Conservation (phyloP, 1,140 invertebrate genomes). For the Zaprionus africanus region DNA sequence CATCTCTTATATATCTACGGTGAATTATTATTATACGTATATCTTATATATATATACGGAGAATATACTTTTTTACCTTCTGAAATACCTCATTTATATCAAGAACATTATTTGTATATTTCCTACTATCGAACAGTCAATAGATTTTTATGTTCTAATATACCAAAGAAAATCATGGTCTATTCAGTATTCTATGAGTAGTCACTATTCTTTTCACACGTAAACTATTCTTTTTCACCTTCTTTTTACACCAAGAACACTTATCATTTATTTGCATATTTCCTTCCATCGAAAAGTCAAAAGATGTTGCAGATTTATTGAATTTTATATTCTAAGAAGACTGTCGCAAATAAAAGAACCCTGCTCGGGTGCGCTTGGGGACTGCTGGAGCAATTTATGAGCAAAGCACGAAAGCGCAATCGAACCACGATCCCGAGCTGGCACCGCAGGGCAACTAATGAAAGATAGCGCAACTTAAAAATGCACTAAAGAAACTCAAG, state of each 20-base stretch:
- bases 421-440: constrained; percentile 21
- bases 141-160: too few relatives aligned
- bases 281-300: not conserved
- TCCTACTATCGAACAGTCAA: too few relatives aligned
- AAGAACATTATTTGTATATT: too few relatives aligned
- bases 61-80: too few relatives aligned
- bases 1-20: too few relatives aligned
- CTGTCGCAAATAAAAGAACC: constrained; percentile 3
- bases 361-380: not conserved
- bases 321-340: constrained; percentile 1
- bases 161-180: too few relatives aligned
- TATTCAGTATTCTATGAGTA: too few relatives aligned
- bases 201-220: too few relatives aligned
- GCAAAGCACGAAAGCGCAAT: constrained; percentile 20
- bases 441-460: constrained; percentile 41
- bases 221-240: not conserved
- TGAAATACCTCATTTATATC: too few relatives aligned
- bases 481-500: constrained; percentile 29
- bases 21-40: too few relatives aligned
- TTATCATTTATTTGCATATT: not conserved
- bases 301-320: not conserved
- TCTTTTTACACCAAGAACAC: not conserved
- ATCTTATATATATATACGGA: too few relatives aligned
- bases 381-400: constrained; percentile 25
- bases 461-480: constrained; percentile 46